These are phyloP conservation scores for Zygaena filipendulae DNA, from an alignment of 2,888 invertebrate genomes.

Conservation along the genomic window DNA sequence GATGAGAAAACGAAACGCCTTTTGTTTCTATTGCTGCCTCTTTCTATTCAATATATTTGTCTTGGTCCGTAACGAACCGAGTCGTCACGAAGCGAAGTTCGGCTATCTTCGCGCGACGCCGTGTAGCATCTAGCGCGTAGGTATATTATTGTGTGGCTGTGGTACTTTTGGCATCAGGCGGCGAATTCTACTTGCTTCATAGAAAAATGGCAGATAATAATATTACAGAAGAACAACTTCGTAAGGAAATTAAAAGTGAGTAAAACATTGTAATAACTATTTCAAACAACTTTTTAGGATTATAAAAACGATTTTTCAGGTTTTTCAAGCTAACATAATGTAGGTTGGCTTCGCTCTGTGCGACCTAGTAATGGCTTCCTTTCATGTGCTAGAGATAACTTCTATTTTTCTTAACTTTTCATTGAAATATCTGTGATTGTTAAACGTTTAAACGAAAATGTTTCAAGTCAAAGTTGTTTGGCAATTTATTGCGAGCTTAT, in stretches of 20 bases:
- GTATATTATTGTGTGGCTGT: slow-evolving; percentile 56
- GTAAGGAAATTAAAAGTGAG: no score
- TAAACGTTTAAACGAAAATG: slow-evolving; percentile 38
- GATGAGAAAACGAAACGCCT: no score
- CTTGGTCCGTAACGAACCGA: no score
- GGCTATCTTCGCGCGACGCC: slow-evolving; percentile 45
- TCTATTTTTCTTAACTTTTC: slow-evolving; percentile 27
- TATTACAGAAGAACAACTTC: slow-evolving; percentile 79
- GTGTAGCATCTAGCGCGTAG: slow-evolving; percentile 55
- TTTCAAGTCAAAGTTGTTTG: slow-evolving; percentile 58
- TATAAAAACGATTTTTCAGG: no score
- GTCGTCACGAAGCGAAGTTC: slow-evolving; percentile 30
- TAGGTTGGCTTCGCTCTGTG: slow-evolving; percentile 11
- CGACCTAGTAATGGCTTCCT: slow-evolving; percentile 63
- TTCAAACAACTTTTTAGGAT: no score
- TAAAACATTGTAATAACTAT: no score
- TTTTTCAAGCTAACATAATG: no score
- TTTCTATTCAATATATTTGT: no score
- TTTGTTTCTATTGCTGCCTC: no score
- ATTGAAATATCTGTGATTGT: slow-evolving; percentile 65
- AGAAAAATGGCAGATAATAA: slow-evolving; percentile 86
- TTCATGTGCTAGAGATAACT: slow-evolving; percentile 36
- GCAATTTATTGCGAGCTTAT: slow-evolving; percentile 44
- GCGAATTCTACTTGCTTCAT: slow-evolving; percentile 29
- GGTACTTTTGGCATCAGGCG: slow-evolving; percentile 22